A percentile compares a stretch with the other conserved stretches of the same genome.
These are phyloP conservation scores for Phalacrocorax aristotelis DNA, from an alignment of 2,113 vertebrate species.

Conservation along the genomic window DNA sequence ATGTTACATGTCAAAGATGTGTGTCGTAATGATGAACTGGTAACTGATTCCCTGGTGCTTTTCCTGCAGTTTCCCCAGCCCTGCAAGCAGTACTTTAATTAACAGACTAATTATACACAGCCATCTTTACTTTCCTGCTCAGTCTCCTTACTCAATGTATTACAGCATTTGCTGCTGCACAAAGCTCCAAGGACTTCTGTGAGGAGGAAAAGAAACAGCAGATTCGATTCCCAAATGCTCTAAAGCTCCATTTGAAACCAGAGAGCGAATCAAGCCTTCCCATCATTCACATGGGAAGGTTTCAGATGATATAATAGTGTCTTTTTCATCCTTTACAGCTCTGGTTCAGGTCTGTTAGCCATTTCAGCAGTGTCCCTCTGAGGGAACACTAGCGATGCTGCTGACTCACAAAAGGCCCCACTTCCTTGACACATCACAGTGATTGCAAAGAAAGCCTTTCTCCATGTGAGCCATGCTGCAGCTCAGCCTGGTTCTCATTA, in stretches of 20 bases:
- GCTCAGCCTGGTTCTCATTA: slow-evolving; percentile 56
- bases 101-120: not conserved
- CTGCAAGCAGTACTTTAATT: not conserved
- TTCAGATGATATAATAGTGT: not conserved
- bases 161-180: not conserved
- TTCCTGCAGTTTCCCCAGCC: not conserved
- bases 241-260: not conserved
- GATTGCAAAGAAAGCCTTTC: slow-evolving; percentile 13
- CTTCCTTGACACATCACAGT: slow-evolving; percentile 53
- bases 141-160: not conserved
- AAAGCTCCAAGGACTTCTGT: not conserved
- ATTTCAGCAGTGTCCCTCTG: slow-evolving; percentile 8
- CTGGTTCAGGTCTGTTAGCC: slow-evolving; percentile 22
- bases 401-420: slow-evolving; percentile 31
- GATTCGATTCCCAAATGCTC: not conserved
- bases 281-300: not conserved
- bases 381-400: not conserved
- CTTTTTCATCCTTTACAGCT: not conserved
- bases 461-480: not conserved
- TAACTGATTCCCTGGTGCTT: not conserved
- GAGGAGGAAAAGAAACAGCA: not conserved
- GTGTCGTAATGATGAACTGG: not conserved
- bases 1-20: not conserved
- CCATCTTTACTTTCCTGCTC: not conserved
- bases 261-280: not conserved